Base-by-base conservation (phyloP, 2,797 vertebrate species). In the Buceros bicornis region DNA sequence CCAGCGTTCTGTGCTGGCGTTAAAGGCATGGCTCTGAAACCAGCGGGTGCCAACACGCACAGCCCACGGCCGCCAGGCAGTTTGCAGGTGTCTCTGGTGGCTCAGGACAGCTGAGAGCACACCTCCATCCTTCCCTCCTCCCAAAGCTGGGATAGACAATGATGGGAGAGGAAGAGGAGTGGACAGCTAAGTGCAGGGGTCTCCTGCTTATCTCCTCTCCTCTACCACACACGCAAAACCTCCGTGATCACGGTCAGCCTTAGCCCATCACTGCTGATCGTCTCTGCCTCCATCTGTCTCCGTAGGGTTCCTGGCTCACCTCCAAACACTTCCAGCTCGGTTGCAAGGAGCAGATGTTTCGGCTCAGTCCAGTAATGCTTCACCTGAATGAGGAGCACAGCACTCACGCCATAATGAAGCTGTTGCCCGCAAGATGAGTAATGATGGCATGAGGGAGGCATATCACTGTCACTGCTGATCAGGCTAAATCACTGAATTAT, bases 321-420 rank as follows among this genome's bases (percentile, higher is more conserved):
- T 89, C 88, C 94, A 89, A 42, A 37, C 81, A 2, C 73, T 84
- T 72, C 58, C 83, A 79, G 81, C 80, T 69, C 13, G 1, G 58
- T 12, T 79, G 62, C 54, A 48, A 54, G 80, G 90, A 97, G n/a
- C 95, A 96, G 96, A 93, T 93, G 96, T 66, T 95, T 64, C 13
- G 13, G 89, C 87, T 96, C 91, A 86, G 87, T 18, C 72, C 6
- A 1, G 76, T 29, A 48, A 81, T 71, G 79, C 82, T 87, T 92
- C 92, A 90, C 94, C 90, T 93, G 85, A 58, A 62, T 16, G 21
- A 74, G 84, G 76, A 90, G 77, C 87, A 5, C 45, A 21, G 64
- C 6, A 11, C 73, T 54, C 10, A 60, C 11, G 3, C 87, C 2
- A 13, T 64, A 72, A 94, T 95, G 93, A 89, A 97, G 92, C 96